Base-by-base conservation (phyloP, 2,113 vertebrate species). In the Semnornis frantzii region DNA sequence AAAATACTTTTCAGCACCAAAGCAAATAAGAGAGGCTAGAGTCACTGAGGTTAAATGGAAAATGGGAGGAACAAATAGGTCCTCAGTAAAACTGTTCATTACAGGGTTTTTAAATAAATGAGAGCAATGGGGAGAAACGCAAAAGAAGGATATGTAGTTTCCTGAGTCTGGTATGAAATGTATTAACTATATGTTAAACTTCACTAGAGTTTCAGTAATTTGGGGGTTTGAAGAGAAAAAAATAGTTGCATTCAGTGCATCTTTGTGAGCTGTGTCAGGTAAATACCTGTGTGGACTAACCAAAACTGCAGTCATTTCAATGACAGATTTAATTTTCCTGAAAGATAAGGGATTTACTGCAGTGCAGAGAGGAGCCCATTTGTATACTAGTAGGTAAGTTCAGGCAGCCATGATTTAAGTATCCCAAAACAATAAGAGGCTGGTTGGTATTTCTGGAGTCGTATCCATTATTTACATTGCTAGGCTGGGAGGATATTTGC, bases 381-480 rank as follows among this genome's bases (percentile, higher is more conserved):
- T 86, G 85, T 92, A 90, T 92, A 54, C 54, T 33, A 44, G 87
- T 25, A 85, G 81, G 88, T 73, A 79, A 86, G 82, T n/a, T 90
- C 82, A 79, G 60, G 82, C 92, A 80, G 81, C 85, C 65, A 46
- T 17, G 30, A 77, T 81, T 74, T 42, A 54, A 74, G 73, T 54
- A 62, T 82, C 74, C 72, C 83, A 58, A 71, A 90, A 74, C 65
- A 77, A 25, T 3, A 18, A 78, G 79, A 63, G 37, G 31, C 79
- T 85, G 83, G 46, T 50, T 68, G 82, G 86, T n/a, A 33, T 76
- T 89, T 73, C 75, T 78, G 79, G 72, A 85, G 86, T 27, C 1
- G 0, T 39, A 90, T 84, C 60, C 84, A 92, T 92, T 86, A 93
- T 96, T 97, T 89, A 88, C 62, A 58, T 55, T 54, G 92, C 55